Base-by-base conservation (phyloP, 2,113 vertebrate species). In the Menidia beryllina region DNA sequence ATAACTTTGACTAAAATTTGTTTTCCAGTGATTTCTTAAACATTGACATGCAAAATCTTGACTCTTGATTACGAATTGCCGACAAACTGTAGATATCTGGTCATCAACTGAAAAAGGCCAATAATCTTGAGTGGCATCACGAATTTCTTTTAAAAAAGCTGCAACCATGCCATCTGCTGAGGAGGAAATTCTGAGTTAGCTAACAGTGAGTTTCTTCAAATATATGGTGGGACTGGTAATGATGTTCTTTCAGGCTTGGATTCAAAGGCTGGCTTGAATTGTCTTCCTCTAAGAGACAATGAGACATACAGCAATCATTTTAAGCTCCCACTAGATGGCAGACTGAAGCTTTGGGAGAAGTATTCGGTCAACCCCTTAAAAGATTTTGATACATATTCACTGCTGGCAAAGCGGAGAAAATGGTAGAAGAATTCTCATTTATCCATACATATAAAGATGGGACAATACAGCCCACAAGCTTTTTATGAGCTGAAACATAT, bases 261-360 rank as follows among this genome's bases (percentile, higher is more conserved):
- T 45, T 45, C 17, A 45, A 48, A 57, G 21, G 52, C 25, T 24
- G 52, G 19, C 66, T 36, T 53, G 55, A 81, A 74, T 71, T 69
- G 78, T 76, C 67, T 61, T 59, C 52, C 27, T 57, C 48, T 51
- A 43, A 62, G 30, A 17, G 43, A 45, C 5, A 45, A 45, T 34
- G 30, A 7, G 1, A 45, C 2, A 14, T 24, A n/a, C 25, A 84
- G 74, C 69, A 67, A 25, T 80, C 1, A 48, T n/a, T 23, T 27
- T 2, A 45, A 12, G 0, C 21, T 3, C 1, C 79, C 90, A 89
- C 86, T 49, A 86, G 83, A 82, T 80, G 87, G 87, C 77, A 76
- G 43, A 30, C 43, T 57, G 19, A 56, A 48, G n/a, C 65, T 51
- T 53, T 17, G 17, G 2, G 45, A 73, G 47, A 25, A 10, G 30